Evolutionary conservation across 2,113 vertebrate genomes (phyloP).

Genomic region (Pipra filicauda): DNA sequence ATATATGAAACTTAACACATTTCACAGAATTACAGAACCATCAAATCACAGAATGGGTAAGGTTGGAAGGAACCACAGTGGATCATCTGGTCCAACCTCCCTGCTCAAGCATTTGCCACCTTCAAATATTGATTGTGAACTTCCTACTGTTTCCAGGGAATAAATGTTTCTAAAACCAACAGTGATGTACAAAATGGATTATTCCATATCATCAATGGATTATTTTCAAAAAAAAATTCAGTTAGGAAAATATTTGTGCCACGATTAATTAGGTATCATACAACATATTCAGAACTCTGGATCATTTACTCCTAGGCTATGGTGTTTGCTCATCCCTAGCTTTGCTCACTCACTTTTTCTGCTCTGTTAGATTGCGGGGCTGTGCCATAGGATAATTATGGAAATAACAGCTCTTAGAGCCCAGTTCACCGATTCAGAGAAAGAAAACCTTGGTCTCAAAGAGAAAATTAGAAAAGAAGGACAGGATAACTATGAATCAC

Average conservation of each 20-base stretch:
- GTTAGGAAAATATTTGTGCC: background rate
- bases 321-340: background rate
- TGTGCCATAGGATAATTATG: conserved; percentile 72
- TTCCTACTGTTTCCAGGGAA: background rate
- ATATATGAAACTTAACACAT: background rate
- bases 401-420: conserved; percentile 75
- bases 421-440: conserved; percentile 60
- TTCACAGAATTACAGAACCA: background rate
- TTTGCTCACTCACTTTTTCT: background rate
- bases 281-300: background rate
- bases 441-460: conserved; percentile 66
- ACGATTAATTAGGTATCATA: background rate
- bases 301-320: background rate
- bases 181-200: background rate
- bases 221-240: background rate
- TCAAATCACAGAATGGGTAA: background rate
- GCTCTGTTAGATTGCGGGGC: conserved; percentile 48
- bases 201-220: background rate
- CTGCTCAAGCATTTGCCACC: background rate
- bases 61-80: background rate
- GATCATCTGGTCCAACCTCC: background rate
- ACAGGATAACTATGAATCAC: conserved; percentile 66
- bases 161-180: background rate
- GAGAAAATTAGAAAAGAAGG: conserved; percentile 67
- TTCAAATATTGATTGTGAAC: background rate